Percentiles rank a stretch among this genome's conserved stretches.
These are phyloP conservation scores for Luperina testacea DNA, from an alignment of 2,888 invertebrate genomes.

Conservation along the genomic window DNA sequence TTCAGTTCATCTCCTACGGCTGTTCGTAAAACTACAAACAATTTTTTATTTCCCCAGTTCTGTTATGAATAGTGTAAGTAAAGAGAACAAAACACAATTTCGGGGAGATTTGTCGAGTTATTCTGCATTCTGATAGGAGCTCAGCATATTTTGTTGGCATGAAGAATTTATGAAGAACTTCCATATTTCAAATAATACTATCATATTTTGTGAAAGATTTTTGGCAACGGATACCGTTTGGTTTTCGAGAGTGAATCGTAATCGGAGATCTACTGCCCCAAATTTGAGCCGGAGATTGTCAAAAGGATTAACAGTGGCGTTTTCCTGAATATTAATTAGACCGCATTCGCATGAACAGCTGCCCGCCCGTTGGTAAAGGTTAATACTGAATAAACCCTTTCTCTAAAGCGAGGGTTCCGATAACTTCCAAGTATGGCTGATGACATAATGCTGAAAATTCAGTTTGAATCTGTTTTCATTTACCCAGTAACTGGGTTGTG, in stretches of 20 bases:
- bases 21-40: constrained; percentile 14
- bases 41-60: constrained; percentile 20
- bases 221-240: constrained; percentile 35
- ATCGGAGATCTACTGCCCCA: constrained; percentile 18
- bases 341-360: not conserved
- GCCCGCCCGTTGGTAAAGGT: not conserved
- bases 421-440: not conserved
- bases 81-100: constrained; percentile 42
- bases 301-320: constrained; percentile 16
- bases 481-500: not conserved
- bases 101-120: constrained; percentile 46
- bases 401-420: not conserved
- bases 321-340: constrained; percentile 22
- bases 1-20: not conserved
- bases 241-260: constrained; percentile 22
- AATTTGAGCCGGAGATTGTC: constrained; percentile 32
- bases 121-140: constrained; percentile 40
- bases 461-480: not conserved
- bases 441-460: not conserved
- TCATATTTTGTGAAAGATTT: constrained; percentile 37
- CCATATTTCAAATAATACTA: constrained; percentile 36
- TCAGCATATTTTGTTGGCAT: constrained; percentile 55
- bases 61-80: constrained; percentile 32
- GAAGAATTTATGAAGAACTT: constrained; percentile 40
- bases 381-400: not conserved